Base-by-base conservation (phyloP, 2,888 invertebrate species). In the Boloria euphrosyne region DNA sequence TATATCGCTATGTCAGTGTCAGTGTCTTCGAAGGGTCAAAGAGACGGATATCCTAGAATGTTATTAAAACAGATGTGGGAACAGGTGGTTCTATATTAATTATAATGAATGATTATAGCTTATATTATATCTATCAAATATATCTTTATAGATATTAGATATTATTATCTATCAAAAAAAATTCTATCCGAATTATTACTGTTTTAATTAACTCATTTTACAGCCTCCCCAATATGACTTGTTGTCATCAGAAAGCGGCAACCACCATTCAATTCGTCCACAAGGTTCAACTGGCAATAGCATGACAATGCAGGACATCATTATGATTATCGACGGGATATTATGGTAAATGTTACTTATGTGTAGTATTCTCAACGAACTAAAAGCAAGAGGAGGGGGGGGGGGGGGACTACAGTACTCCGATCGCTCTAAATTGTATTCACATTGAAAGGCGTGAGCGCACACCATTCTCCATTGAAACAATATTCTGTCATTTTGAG, bases 171-270 rank as follows among this genome's bases (percentile, higher is more conserved):
- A n/a, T n/a, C n/a, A n/a, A n/a, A n/a, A n/a, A n/a, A n/a, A n/a
- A n/a, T n/a, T n/a, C n/a, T n/a, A n/a, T n/a, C n/a, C n/a, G n/a
- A n/a, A n/a, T n/a, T n/a, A n/a, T n/a, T n/a, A n/a, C 13, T 38
- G 10, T 27, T 0, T 14, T 57, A 22, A n/a, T 13, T 13, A 17
- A 43, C 13, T 4, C 4, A 2, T 44, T 49, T 83, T 78, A 13
- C 74, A 91, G 90, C 83, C 86, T 0, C 90, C 90, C 3, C 82
- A 87, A 1, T 90, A 90, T 71, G 90, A 91, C 73, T 77, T 91
- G 55, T 62, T 87, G 47, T 84, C 86, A 3, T 77, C 86, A 0
- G 87, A 89, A 38, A 7, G 10, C 50, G 47, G 77, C 5, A 77
- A 68, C 14, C 82, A 83, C 13, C 71, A 73, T 31, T 73, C 72